A percentile compares a stretch with the other conserved stretches of the same genome.
These are phyloP conservation scores for Chionodraco myersi DNA, from an alignment of 2,113 vertebrate species.

Conservation along the genomic window DNA sequence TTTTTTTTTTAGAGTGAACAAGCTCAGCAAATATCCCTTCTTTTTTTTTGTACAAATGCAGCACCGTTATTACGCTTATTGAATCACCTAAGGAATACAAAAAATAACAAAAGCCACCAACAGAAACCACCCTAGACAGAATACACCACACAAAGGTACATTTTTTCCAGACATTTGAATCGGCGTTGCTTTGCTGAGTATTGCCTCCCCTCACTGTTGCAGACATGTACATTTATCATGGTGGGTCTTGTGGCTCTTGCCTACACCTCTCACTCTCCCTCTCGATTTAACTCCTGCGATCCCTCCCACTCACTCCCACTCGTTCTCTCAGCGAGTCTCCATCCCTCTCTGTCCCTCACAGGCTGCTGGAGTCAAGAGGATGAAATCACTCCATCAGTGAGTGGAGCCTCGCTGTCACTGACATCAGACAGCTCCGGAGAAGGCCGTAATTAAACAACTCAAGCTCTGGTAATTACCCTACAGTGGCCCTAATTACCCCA, in stretches of 20 bases:
- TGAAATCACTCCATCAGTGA: slow-evolving; percentile 74
- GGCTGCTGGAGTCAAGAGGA: slow-evolving; percentile 70
- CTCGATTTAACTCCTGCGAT: slow-evolving; percentile 35
- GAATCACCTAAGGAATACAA: too few relatives aligned
- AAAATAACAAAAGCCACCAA: not conserved
- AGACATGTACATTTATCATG: slow-evolving; percentile 30
- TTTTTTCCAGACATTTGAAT: slow-evolving; percentile 5
- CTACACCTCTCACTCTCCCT: slow-evolving; percentile 24
- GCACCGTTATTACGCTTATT: too few relatives aligned
- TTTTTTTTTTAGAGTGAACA: too few relatives aligned
- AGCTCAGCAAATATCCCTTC: too few relatives aligned
- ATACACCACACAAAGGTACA: not conserved
- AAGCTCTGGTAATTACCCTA: slow-evolving; percentile 84
- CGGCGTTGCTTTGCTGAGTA: slow-evolving; percentile 24
- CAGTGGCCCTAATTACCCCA: slow-evolving; percentile 84
- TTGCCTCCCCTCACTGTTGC: slow-evolving; percentile 7
- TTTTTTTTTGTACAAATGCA: too few relatives aligned
- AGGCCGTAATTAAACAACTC: slow-evolving; percentile 86
- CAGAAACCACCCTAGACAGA: not conserved
- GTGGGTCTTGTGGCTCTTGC: slow-evolving; percentile 17
- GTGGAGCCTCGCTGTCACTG: slow-evolving; percentile 73
- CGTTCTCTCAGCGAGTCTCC: slow-evolving; percentile 40
- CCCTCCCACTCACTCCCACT: slow-evolving; percentile 55
- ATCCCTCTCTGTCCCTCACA: slow-evolving; percentile 45
- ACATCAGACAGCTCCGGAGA: slow-evolving; percentile 77